phyloP scores from a whole-genome alignment of 2,888 invertebrate genomes.

The Agriopis marginaria region DNA sequence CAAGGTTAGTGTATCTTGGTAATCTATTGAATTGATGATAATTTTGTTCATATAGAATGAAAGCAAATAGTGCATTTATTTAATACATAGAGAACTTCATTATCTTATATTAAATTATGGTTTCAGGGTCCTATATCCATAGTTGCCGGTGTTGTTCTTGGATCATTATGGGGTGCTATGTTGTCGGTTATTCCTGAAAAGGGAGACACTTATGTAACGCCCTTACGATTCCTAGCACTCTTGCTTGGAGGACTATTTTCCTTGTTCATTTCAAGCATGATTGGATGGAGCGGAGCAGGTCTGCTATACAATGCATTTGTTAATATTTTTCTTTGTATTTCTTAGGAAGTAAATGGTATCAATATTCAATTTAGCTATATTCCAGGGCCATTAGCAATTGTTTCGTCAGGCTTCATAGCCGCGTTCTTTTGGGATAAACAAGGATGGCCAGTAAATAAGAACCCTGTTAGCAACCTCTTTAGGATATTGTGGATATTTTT shows the following conservation, averaged over 20 bases:
- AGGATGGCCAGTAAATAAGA: slow-evolving; percentile 91
- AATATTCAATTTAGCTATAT: slow-evolving; percentile 36
- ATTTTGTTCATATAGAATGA: slow-evolving; percentile 15
- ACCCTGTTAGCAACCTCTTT: slow-evolving; percentile 91
- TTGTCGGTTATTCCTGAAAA: slow-evolving; percentile 91
- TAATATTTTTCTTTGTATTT: slow-evolving; percentile 4
- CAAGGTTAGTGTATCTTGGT: slow-evolving; percentile 73
- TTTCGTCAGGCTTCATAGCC: slow-evolving; percentile 90
- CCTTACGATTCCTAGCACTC: slow-evolving; percentile 89
- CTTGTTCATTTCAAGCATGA: slow-evolving; percentile 91
- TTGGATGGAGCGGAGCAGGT: slow-evolving; percentile 88
- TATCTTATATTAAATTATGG: not conserved
- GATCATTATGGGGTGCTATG: slow-evolving; percentile 90
- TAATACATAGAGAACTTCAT: not conserved
- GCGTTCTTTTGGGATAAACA: slow-evolving; percentile 90
- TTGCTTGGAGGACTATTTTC: slow-evolving; percentile 91
- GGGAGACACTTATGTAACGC: slow-evolving; percentile 89
- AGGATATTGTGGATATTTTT: slow-evolving; percentile 95
- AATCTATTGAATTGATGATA: slow-evolving; percentile 21
- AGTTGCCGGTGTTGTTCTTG: slow-evolving; percentile 89
- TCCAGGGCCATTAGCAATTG: slow-evolving; percentile 89
- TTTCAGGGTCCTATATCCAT: slow-evolving; percentile 89
- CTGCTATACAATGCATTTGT: slow-evolving; percentile 33
- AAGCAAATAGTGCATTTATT: not conserved
- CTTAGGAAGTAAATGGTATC: slow-evolving; percentile 15